phyloP scores from a whole-genome alignment of 1,140 invertebrate species.

The Calliphora vicina region DNA sequence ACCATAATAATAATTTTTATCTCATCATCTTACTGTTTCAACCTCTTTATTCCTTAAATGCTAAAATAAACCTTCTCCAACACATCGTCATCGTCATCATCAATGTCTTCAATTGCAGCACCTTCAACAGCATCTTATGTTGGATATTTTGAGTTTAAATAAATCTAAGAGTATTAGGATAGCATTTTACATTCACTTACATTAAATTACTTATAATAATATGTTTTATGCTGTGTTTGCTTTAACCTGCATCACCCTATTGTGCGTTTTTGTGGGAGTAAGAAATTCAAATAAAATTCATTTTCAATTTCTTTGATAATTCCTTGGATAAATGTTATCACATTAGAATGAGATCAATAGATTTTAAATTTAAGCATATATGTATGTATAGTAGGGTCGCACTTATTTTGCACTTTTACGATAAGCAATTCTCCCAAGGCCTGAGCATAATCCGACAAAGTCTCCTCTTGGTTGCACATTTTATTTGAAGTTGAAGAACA shows the following conservation, averaged over 20 bases:
- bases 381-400: too few species aligned
- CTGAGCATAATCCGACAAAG: too few species aligned
- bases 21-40: not conserved
- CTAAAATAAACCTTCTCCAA: not conserved
- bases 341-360: slow-evolving; percentile 5
- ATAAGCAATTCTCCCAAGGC: too few species aligned
- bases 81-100: not conserved
- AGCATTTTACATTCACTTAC: too few species aligned
- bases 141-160: not conserved
- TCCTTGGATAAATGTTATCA: slow-evolving; percentile 9
- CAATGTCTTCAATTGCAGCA: not conserved
- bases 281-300: not conserved
- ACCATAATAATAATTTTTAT: slow-evolving; percentile 3
- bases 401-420: too few species aligned
- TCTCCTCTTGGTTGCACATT: too few species aligned
- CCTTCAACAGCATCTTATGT: not conserved
- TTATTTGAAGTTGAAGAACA: too few species aligned
- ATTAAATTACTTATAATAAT: too few species aligned
- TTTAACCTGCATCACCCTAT: not conserved
- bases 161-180: not conserved
- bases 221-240: too few species aligned
- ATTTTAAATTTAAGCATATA: not conserved
- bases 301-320: slow-evolving; percentile 17
- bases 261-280: not conserved
- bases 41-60: not conserved